Evolutionary conservation across 2,113 vertebrate species (phyloP), one percentile per base, ranked within the genome.

Genomic region (Lamprologus speciosus): DNA sequence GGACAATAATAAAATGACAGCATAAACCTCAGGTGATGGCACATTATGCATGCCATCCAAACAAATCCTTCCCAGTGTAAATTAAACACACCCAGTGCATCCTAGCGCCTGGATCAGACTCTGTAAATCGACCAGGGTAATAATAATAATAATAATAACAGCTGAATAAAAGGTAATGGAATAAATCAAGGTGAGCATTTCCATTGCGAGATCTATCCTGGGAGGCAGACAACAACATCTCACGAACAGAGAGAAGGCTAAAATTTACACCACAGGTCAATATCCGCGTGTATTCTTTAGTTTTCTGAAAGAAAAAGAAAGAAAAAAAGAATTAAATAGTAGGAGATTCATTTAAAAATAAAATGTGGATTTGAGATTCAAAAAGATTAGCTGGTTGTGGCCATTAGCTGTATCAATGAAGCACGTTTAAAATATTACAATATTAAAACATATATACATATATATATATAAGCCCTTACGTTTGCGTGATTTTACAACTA

Each of bases 21-120:
- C 65, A 58, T 86, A 91, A 93, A 95, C 89, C 92, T 94, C 90
- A 94, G 92, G 93, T 93, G 92, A 94, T 95, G 90, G 17, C 89
- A 91, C 88, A 95, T 95, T 93, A 95, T 95, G 94, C 93, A 95
- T 88, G 85, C 88, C 86, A 93, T 90, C 94, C 90, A 92, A 94
- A 93, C 92, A 95, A 96, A 95, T 95, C 93, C 91, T 89, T 93
- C 94, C 87, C 91, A 84, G 92, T 93, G 93, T 93, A 93, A 95
- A 95, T 95, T 90, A 95, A 95, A 94, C 92, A 94, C 93, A 92
- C 82, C 68, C 83, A 86, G 82, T 54, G 87, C 90, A 90, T 91
- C 89, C 89, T 60, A 85, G 78, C 88, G 83, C 84, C 81, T 85
- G 85, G 92, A 95, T 95, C 92, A 93, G 89, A 88, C 85, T 87